Conservation (phyloP, 2,113 vertebrate genomes). For the Hiodon alosoides region DNA sequence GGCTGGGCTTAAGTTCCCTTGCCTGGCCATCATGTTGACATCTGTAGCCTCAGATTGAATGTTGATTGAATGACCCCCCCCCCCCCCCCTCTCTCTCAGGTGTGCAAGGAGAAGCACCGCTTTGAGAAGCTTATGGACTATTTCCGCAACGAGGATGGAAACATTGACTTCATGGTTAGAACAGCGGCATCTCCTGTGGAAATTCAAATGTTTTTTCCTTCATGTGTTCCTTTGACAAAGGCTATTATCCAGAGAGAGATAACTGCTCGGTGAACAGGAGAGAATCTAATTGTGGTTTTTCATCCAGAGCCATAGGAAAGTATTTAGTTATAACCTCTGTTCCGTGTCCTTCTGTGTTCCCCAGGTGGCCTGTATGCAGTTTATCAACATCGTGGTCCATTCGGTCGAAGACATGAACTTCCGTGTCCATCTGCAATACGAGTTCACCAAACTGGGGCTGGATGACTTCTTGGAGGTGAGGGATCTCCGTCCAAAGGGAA, state of each 20-base stretch:
- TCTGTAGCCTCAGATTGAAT: background rate
- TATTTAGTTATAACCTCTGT: too few relatives aligned
- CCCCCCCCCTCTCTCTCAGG: slow-evolving; percentile 57
- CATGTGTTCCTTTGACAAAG: background rate
- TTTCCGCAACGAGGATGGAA: slow-evolving; percentile 95
- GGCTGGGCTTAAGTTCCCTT: background rate
- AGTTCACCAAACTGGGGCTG: slow-evolving; percentile 91
- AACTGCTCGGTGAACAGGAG: too few relatives aligned
- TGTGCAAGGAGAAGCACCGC: slow-evolving; percentile 86
- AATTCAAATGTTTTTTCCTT: background rate
- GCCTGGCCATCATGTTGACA: background rate
- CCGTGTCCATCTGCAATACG: slow-evolving; percentile 88
- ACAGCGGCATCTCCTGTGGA: background rate
- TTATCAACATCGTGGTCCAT: slow-evolving; percentile 97
- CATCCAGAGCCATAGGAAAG: too few relatives aligned
- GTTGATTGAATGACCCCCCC: background rate
- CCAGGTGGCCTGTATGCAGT: slow-evolving; percentile 97
- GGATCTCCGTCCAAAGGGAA: background rate
- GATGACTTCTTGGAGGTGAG: slow-evolving; percentile 90
- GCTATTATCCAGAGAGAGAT: too few relatives aligned
- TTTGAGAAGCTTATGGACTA: slow-evolving; percentile 98
- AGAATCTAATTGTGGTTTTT: too few relatives aligned
- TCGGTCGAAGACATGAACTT: slow-evolving; percentile 99
- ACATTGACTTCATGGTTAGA: slow-evolving; percentile 95
- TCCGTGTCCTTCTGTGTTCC: background rate